Conservation (phyloP, 2,797 vertebrate species). For the Rhinoraja longicauda region DNA sequence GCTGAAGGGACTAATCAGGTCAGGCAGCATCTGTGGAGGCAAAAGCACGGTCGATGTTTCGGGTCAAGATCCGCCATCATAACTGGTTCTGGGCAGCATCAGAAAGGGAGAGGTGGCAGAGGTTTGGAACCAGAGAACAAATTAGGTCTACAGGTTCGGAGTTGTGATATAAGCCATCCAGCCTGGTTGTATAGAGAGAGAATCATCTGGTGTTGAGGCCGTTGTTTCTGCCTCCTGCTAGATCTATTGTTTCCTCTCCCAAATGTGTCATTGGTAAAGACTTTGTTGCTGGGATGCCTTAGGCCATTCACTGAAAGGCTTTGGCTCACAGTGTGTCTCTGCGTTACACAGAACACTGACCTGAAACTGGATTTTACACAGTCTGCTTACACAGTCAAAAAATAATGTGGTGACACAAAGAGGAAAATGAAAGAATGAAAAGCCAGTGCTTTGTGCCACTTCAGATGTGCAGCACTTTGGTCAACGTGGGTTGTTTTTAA, state of each 20-base stretch:
- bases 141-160: neutral
- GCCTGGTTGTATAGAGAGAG: neutral
- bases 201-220: neutral
- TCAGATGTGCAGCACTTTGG: too few relatives aligned
- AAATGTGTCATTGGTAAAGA: neutral
- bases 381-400: slow-evolving; percentile 27
- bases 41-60: too few relatives aligned
- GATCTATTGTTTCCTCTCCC: neutral
- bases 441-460: slow-evolving; percentile 12
- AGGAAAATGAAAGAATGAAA: neutral
- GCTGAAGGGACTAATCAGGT: too few relatives aligned
- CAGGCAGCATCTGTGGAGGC: too few relatives aligned
- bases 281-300: neutral
- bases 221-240: neutral
- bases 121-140: neutral
- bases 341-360: slow-evolving; percentile 3
- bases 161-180: neutral
- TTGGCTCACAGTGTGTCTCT: neutral
- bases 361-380: slow-evolving; percentile 14
- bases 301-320: slow-evolving; percentile 9
- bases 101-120: neutral
- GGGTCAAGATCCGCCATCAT: too few relatives aligned
- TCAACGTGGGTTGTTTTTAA: too few relatives aligned
- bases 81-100: neutral
- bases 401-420: neutral